Base-by-base conservation (phyloP, 2,113 vertebrate species). In the Anoura caudifer region DNA sequence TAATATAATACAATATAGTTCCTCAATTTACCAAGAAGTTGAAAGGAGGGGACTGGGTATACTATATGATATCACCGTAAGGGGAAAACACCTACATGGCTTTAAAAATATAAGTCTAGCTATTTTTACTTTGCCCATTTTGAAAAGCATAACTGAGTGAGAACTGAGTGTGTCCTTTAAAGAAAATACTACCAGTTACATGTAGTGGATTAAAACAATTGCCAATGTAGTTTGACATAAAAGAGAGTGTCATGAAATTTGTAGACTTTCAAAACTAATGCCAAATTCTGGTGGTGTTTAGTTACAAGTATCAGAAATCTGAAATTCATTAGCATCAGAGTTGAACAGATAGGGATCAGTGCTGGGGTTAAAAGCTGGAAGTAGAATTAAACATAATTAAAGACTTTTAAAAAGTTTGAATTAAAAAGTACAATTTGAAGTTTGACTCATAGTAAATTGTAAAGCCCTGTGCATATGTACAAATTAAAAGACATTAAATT, bases 301-400 rank as follows among this genome's bases (percentile, higher is more conserved):
- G 28, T 93, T 43, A 10, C 26, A 59, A 47, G 19, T 41, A 26
- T 76, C 28, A 41, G 82, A 90, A 96, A 69, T 83, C 82, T 63
- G 90, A 91, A 65, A 63, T 89, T 75, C 47, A 24, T 94, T 87
- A 75, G 7, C 77, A 63, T 50, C 47, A 38, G 41, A 19, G 52
- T 67, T 50, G 63, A 76, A 19, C 38, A 96, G 95, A 87, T 52
- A 70, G 43, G 43, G 36, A 85, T 90, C 89, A 87, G 72, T 33
- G 8, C 67, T 5, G 20, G 24, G 61, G 67, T 93, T 41, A 95
- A 95, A 79, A 96, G 56, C 73, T 67, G 38, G 31, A 91, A 84
- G 73, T 47, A 36, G 86, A 91, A 94, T 98, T 82, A 93, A 97
- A 72, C 56, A 70, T 96, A 96, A 95, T 86, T 96, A 93, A 95